A percentile compares a stretch with the other conserved stretches of the same genome.
phyloP scores from a whole-genome alignment of 2,113 vertebrate genomes.

The Gambusia holbrooki region DNA sequence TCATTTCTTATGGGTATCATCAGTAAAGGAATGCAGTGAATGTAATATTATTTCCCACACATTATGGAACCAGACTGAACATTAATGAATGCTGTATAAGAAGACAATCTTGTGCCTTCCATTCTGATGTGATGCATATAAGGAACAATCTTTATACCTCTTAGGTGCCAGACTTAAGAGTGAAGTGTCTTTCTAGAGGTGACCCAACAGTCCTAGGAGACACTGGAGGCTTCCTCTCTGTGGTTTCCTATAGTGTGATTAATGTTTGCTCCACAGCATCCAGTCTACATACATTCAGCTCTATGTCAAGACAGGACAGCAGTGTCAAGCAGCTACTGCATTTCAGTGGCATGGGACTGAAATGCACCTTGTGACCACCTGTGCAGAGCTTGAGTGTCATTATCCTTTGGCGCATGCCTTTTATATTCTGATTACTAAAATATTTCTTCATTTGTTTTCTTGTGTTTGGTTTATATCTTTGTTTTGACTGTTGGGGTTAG shows the following conservation, averaged over 20 bases:
- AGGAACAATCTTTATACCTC: slow-evolving; percentile 34
- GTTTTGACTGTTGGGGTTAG: background rate
- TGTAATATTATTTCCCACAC: slow-evolving; percentile 6
- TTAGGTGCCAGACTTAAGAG: slow-evolving; percentile 27
- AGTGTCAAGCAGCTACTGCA: slow-evolving; percentile 50
- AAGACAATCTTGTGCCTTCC: slow-evolving; percentile 10
- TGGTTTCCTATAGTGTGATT: slow-evolving; percentile 72
- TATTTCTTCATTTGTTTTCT: too few relatives aligned
- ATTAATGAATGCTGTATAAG: slow-evolving; percentile 3
- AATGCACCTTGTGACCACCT: slow-evolving; percentile 40
- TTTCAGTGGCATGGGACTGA: slow-evolving; percentile 10
- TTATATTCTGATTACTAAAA: too few relatives aligned
- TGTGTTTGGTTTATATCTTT: background rate
- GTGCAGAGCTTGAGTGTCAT: slow-evolving; percentile 31
- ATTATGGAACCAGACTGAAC: slow-evolving; percentile 9
- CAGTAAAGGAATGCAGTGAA: slow-evolving; percentile 1
- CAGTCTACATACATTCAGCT: slow-evolving; percentile 58
- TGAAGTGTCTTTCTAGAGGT: slow-evolving; percentile 58
- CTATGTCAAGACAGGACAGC: slow-evolving; percentile 53
- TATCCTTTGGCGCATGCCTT: background rate
- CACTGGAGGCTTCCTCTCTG: slow-evolving; percentile 47
- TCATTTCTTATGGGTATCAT: background rate
- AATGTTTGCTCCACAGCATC: slow-evolving; percentile 73
- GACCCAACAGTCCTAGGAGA: slow-evolving; percentile 70
- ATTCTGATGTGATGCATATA: slow-evolving; percentile 34